Evolutionary conservation across 1,140 invertebrate genomes (phyloP).

Genomic region (Coptotermes formosanus): DNA sequence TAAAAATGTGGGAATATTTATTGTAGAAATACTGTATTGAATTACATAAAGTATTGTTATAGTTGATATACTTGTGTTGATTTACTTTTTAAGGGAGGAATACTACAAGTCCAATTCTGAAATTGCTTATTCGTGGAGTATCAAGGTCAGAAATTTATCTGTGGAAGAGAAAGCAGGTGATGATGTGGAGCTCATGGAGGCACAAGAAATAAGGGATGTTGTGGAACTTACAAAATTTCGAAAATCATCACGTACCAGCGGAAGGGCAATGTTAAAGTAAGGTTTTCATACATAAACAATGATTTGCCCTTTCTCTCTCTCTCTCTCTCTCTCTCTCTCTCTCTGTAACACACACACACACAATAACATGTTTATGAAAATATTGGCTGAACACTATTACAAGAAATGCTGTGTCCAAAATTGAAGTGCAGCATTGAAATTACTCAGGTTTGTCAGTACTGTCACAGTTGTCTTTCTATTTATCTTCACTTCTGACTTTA

Average conservation of each 20-base stretch:
- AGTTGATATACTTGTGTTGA: conserved; percentile 13
- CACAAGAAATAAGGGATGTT: conserved; percentile 40
- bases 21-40: too few species aligned
- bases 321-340: too few species aligned
- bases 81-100: conserved; percentile 44
- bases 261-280: conserved; percentile 16
- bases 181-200: conserved; percentile 28
- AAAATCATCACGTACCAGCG: background rate
- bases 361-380: too few species aligned
- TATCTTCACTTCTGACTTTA: too few species aligned
- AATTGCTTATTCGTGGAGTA: conserved; percentile 49
- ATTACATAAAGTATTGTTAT: too few species aligned
- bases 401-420: too few species aligned
- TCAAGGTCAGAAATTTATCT: conserved; percentile 43
- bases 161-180: conserved; percentile 38
- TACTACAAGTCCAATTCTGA: conserved; percentile 54
- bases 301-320: background rate
- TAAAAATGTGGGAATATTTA: too few species aligned
- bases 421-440: too few species aligned
- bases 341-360: too few species aligned
- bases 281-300: background rate
- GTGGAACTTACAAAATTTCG: background rate
- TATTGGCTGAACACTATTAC: too few species aligned
- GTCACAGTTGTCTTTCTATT: too few species aligned
- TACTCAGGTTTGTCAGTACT: too few species aligned